Evolutionary conservation across 1,140 invertebrate species (phyloP).

Genomic region (Tetranychus cinnabarinus): DNA sequence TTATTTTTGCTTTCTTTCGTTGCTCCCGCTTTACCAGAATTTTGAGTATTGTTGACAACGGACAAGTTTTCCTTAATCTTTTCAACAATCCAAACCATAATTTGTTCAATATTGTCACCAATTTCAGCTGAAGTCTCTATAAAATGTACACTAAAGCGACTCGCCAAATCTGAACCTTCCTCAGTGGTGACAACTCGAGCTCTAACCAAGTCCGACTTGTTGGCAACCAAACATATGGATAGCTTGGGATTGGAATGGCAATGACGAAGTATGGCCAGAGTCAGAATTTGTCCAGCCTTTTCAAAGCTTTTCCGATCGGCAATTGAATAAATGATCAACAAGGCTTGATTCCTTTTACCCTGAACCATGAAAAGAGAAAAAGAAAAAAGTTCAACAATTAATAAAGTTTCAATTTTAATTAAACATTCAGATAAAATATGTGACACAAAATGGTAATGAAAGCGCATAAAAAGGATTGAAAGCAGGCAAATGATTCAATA

Average conservation of each 20-base stretch:
- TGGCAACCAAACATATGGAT: constrained; percentile 73
- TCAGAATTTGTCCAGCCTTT: constrained; percentile 29
- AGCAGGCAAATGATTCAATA: no score
- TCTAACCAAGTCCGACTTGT: constrained; percentile 79
- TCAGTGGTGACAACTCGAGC: constrained; percentile 56
- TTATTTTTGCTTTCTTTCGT: not conserved
- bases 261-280: constrained; percentile 15
- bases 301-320: constrained; percentile 51
- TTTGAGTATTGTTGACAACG: not conserved
- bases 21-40: not conserved
- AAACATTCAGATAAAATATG: no score
- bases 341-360: not conserved
- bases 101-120: not conserved
- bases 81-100: not conserved
- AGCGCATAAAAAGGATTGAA: no score
- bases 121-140: constrained; percentile 52
- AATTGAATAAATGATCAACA: constrained; percentile 60
- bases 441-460: no score
- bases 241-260: constrained; percentile 42
- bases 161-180: constrained; percentile 19
- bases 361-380: not conserved
- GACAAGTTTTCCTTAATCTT: not conserved
- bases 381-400: not conserved
- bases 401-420: no score
- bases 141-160: constrained; percentile 33